Conservation (phyloP, 2,888 invertebrate species). For the Deilephila elpenor region DNA sequence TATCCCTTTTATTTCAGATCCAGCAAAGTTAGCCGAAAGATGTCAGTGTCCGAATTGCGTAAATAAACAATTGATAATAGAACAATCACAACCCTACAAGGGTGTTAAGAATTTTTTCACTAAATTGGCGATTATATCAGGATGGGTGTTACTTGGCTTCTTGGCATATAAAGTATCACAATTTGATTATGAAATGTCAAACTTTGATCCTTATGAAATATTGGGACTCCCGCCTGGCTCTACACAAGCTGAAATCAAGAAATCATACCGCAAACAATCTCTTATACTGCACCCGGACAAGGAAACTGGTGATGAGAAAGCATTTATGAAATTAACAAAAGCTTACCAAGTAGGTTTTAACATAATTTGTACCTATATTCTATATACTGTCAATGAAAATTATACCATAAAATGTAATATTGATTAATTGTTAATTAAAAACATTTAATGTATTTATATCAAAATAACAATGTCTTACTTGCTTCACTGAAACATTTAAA, state of each 20-base stretch:
- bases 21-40: slow-evolving; percentile 89
- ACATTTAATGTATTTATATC: no score
- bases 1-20: slow-evolving; percentile 84
- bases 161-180: slow-evolving; percentile 96
- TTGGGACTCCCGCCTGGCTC: slow-evolving; percentile 95
- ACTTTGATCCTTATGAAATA: slow-evolving; percentile 99
- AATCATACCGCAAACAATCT: slow-evolving; percentile 97
- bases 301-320: slow-evolving; percentile 97
- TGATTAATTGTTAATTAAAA: no score
- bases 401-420: no score
- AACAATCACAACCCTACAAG: slow-evolving; percentile 95
- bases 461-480: no score
- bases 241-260: slow-evolving; percentile 95
- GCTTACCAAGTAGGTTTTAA: slow-evolving; percentile 88
- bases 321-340: slow-evolving; percentile 99
- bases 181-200: slow-evolving; percentile 99
- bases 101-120: slow-evolving; percentile 91
- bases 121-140: slow-evolving; percentile 90
- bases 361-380: no score
- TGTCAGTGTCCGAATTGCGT: slow-evolving; percentile 96
- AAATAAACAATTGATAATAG: slow-evolving; percentile 92
- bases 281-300: slow-evolving; percentile 98
- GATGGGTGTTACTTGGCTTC: slow-evolving; percentile 92
- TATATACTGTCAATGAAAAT: no score
- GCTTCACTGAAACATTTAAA: no score